These are phyloP conservation scores for Paraescarpia echinospica DNA, from an alignment of 1,140 invertebrate genomes.

Conservation along the genomic window DNA sequence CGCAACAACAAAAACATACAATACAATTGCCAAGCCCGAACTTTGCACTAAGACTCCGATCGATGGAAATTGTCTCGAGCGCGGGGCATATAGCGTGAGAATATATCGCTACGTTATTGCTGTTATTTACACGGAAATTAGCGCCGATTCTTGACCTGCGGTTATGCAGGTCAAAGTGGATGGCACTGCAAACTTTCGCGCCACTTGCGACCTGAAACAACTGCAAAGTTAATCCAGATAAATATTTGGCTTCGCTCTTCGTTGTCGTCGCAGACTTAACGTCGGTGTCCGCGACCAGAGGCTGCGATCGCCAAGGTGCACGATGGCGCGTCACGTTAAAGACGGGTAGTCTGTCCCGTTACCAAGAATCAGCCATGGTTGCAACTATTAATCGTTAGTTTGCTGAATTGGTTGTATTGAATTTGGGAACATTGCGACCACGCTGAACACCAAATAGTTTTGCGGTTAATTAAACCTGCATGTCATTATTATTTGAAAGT, in stretches of 20 bases:
- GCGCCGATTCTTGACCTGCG: neutral
- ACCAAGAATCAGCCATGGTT: no score
- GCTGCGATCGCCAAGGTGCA: neutral
- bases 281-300: no score
- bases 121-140: neutral
- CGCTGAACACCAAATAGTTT: no score
- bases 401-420: no score
- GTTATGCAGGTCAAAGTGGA: neutral
- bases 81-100: neutral
- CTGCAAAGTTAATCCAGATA: neutral
- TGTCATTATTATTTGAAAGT: no score
- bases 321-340: neutral
- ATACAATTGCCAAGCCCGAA: neutral
- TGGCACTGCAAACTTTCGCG: neutral
- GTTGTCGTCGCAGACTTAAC: neutral
- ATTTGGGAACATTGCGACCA: no score
- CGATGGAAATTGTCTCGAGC: neutral
- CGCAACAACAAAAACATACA: neutral
- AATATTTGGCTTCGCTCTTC: neutral
- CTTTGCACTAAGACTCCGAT: neutral
- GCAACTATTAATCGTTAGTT: no score
- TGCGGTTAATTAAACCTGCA: no score
- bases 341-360: neutral
- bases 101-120: neutral
- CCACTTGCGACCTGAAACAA: neutral